A percentile compares a stretch with the other conserved stretches of the same genome.
These are phyloP conservation scores for Chloroceryle aenea DNA, from an alignment of 2,113 vertebrate genomes.

Conservation along the genomic window DNA sequence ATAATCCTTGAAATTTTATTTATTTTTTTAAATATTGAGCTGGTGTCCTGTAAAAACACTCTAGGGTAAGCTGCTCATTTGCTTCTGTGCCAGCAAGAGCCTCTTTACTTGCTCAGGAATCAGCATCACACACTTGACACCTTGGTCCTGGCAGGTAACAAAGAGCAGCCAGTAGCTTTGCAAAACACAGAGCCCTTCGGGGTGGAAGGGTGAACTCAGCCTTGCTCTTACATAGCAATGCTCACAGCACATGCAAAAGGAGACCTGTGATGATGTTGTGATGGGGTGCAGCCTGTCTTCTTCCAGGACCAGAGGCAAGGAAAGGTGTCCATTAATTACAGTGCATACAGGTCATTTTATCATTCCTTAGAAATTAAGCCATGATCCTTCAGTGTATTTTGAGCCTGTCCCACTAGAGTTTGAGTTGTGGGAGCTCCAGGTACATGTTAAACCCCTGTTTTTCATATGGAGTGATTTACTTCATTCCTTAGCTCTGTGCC, in stretches of 20 bases:
- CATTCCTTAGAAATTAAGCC: background rate
- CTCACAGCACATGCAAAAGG: background rate
- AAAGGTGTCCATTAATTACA: background rate
- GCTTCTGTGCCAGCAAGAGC: background rate
- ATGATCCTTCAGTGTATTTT: background rate
- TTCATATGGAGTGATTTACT: background rate
- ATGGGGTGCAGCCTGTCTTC: background rate
- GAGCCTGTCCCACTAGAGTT: background rate
- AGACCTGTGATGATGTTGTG: background rate
- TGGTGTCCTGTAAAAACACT: conserved; percentile 38
- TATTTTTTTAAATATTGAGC: conserved; percentile 64
- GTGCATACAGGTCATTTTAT: background rate
- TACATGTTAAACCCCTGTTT: background rate
- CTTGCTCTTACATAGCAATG: background rate
- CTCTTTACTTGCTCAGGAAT: conserved; percentile 14
- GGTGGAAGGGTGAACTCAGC: background rate
- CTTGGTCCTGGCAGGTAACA: conserved; percentile 11
- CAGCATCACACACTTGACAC: background rate
- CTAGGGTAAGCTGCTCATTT: conserved; percentile 13
- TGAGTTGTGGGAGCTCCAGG: background rate
- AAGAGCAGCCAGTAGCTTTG: background rate
- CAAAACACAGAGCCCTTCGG: background rate
- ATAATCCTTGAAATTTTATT: conserved; percentile 48
- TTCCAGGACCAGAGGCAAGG: background rate
- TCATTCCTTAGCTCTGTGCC: background rate